Evolutionary conservation across 2,797 vertebrate species (phyloP).

Genomic region (Sebastes elongatus): DNA sequence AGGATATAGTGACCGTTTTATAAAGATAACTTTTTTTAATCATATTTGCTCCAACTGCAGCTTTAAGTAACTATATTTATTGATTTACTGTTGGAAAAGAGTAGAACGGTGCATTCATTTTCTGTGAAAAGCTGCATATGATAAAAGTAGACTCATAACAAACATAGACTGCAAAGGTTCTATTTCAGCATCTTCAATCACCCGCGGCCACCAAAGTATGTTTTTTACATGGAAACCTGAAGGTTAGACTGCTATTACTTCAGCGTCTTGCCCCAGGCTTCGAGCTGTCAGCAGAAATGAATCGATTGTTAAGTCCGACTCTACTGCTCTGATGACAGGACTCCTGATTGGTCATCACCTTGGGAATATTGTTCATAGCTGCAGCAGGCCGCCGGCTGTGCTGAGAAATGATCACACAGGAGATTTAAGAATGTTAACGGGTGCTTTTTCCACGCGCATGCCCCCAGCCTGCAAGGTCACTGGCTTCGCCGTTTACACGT

Average conservation of each 20-base stretch:
- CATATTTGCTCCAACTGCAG: too few species aligned
- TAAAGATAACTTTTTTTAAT: too few species aligned
- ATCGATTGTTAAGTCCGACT: conserved; percentile 47
- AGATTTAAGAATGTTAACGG: conserved; percentile 14
- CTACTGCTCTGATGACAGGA: conserved; percentile 45
- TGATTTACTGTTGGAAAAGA: conserved; percentile 6
- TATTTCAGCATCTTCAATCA: conserved; percentile 13
- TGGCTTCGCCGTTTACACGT: conserved; percentile 4
- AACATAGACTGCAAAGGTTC: background rate
- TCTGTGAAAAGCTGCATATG: background rate
- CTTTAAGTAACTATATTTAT: background rate
- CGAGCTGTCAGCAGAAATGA: conserved; percentile 51
- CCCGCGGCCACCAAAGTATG: background rate
- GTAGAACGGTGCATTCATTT: background rate
- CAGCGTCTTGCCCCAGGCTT: conserved; percentile 16
- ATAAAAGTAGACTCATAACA: background rate
- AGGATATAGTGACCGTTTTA: too few species aligned
- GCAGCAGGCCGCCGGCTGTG: conserved; percentile 4
- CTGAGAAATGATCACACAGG: conserved; percentile 46
- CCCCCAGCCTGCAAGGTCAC: conserved; percentile 51
- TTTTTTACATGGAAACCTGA: conserved; percentile 14
- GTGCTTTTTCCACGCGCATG: background rate
- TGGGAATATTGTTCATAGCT: conserved; percentile 47
- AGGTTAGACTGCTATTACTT: conserved; percentile 22
- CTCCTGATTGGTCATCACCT: conserved; percentile 62